Percentiles rank a stretch among this genome's conserved stretches.
phyloP scores from a whole-genome alignment of 2,113 vertebrate genomes.

The Mastomys natalensis region DNA sequence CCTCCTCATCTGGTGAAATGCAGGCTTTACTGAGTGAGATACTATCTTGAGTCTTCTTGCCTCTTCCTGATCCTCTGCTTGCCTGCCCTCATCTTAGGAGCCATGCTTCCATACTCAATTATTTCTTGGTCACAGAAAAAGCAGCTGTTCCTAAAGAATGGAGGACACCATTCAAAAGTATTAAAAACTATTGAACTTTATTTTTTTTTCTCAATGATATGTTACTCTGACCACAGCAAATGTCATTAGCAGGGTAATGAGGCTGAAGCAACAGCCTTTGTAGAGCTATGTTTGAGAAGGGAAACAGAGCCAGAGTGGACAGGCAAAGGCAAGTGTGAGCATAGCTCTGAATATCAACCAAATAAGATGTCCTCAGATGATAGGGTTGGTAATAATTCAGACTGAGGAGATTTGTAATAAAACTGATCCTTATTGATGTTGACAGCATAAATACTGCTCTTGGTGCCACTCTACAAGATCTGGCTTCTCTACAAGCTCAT shows the following conservation, averaged over 20 bases:
- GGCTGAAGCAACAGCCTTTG: not conserved
- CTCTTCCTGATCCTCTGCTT: not conserved
- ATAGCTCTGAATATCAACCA: not conserved
- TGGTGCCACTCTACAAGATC: not conserved
- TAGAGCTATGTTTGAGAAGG: not conserved
- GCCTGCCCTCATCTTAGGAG: no score
- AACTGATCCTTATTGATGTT: not conserved
- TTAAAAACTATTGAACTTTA: slow-evolving; percentile 2
- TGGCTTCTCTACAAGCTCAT: not conserved
- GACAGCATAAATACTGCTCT: not conserved
- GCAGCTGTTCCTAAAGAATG: not conserved
- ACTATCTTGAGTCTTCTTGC: not conserved
- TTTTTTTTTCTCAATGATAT: not conserved
- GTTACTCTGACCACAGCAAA: not conserved
- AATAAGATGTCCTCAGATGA: not conserved
- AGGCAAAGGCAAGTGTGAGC: not conserved
- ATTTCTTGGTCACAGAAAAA: not conserved
- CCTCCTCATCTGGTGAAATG: not conserved
- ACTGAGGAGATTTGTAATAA: not conserved
- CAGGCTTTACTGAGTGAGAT: not conserved
- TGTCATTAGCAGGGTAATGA: not conserved
- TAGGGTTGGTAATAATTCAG: not conserved
- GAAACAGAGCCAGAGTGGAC: not conserved
- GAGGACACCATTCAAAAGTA: not conserved
- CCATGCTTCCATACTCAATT: not conserved